A percentile compares a stretch with the other conserved stretches of the same genome.
Conservation (phyloP, 2,888 invertebrate species). For the Hydraecia micacea region DNA sequence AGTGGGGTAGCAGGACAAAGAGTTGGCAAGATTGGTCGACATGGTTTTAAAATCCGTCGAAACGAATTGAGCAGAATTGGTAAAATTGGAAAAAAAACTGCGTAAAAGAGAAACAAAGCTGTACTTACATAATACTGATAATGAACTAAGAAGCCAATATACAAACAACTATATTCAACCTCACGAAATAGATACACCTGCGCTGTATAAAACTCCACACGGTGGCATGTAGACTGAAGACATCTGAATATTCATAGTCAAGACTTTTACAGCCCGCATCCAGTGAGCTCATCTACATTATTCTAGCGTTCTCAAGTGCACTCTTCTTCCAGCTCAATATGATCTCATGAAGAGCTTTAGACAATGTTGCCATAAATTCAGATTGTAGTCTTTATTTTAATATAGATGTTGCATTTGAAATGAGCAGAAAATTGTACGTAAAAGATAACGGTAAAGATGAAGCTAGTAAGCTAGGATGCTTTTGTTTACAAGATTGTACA, state of each 20-base stretch:
- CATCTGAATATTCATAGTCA: conserved; percentile 62
- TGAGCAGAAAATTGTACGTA: conserved; percentile 22
- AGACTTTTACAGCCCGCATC: conserved; percentile 49
- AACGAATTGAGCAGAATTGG: neutral
- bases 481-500: neutral
- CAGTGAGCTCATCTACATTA: conserved; percentile 33
- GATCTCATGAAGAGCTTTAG: conserved; percentile 34
- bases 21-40: neutral
- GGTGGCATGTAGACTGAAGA: conserved; percentile 9
- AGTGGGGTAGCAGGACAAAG: neutral
- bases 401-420: conserved; percentile 41
- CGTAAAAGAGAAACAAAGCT: neutral
- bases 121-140: neutral
- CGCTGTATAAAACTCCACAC: conserved; percentile 18
- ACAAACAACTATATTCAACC: conserved; percentile 1
- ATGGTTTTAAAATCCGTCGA: neutral
- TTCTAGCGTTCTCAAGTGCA: conserved; percentile 44
- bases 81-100: neutral
- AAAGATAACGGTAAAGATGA: conserved; percentile 17
- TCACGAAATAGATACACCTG: neutral
- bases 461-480: neutral
- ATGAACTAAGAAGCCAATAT: neutral
- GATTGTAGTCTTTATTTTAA: conserved; percentile 37
- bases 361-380: conserved; percentile 24
- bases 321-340: conserved; percentile 27